Evolutionary conservation across 1,140 invertebrate species (phyloP).

Genomic region (Idris sp.): DNA sequence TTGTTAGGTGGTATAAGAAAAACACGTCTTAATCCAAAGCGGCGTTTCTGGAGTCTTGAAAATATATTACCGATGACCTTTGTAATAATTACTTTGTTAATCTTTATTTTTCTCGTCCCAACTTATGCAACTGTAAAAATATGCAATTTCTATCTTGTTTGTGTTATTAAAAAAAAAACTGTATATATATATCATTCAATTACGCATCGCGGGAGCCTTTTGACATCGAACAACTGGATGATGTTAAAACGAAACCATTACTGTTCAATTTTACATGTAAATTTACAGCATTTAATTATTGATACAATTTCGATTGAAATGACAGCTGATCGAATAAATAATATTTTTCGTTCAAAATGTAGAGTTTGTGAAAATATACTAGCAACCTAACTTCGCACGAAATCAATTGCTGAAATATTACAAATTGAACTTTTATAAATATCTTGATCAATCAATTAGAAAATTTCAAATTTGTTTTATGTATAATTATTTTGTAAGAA

Average conservation of each 20-base stretch:
- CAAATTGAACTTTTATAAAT: too few species aligned
- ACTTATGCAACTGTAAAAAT: constrained; percentile 46
- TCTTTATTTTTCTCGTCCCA: constrained; percentile 11
- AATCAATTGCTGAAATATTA: neutral
- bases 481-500: too few species aligned
- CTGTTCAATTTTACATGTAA: constrained; percentile 4
- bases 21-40: constrained; percentile 34
- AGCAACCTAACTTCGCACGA: constrained; percentile 24
- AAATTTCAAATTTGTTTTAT: too few species aligned
- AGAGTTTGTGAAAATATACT: constrained; percentile 26
- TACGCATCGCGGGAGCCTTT: constrained; percentile 33
- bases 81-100: constrained; percentile 2
- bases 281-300: constrained; percentile 14
- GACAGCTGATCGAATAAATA: constrained; percentile 9
- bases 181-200: constrained; percentile 21
- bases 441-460: too few species aligned
- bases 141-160: constrained; percentile 3
- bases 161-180: constrained; percentile 31
- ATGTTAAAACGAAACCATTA: constrained; percentile 30
- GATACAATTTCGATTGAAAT: constrained; percentile 13
- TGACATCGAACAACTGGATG: constrained; percentile 40
- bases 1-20: constrained; percentile 16
- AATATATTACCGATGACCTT: constrained; percentile 46
- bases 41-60: constrained; percentile 36
- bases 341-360: too few species aligned